Base-by-base conservation (phyloP, 2,797 vertebrate genomes). In the Chelon auratus region DNA sequence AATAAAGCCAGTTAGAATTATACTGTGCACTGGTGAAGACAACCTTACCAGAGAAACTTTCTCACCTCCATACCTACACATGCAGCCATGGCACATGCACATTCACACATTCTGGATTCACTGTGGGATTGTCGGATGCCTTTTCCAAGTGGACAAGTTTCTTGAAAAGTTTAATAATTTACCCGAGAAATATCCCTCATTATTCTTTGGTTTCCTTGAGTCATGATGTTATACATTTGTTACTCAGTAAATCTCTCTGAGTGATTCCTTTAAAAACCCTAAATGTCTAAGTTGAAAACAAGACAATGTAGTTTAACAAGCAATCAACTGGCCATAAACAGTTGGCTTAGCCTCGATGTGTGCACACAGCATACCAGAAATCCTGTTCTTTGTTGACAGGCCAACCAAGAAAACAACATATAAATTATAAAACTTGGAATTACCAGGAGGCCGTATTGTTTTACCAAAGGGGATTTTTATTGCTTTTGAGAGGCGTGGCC, bases 1-100 rank as follows among this genome's bases (percentile, higher is more conserved):
- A 89, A 92, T 93, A 89, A 93, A 92, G 83, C 85, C 89, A 89
- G 87, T 93, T 91, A 91, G 74, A 90, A 87, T 87, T 87, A 87
- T 86, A 82, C 76, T 78, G 62, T 62, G 67, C 40, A 47, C 76
- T 87, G 61, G 87, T 87, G 83, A 91, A 85, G 69, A 80, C 77
- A 84, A 79, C 72, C 72, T 77, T 72, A 74, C 72, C 47, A 33
- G 52, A 43, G 47, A 51, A 60, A 33, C 77, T 82, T 40, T 75
- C 56, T 81, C 67, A 80, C 78, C 70, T 76, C 37, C 39, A 58
- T 50, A 61, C 43, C 70, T 47, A 30, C 22, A 67, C 30, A 72
- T 26, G 42, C 18, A 50, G 45, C 37, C 22, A 53, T 17, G 17
- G 20, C n/a, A 65, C 39, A 15, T 5, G 33, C 43, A 26, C 33